A percentile compares a stretch with the other conserved stretches of the same genome.
Evolutionary conservation across 2,797 vertebrate species (phyloP).

Genomic region (Ciconia nigra): DNA sequence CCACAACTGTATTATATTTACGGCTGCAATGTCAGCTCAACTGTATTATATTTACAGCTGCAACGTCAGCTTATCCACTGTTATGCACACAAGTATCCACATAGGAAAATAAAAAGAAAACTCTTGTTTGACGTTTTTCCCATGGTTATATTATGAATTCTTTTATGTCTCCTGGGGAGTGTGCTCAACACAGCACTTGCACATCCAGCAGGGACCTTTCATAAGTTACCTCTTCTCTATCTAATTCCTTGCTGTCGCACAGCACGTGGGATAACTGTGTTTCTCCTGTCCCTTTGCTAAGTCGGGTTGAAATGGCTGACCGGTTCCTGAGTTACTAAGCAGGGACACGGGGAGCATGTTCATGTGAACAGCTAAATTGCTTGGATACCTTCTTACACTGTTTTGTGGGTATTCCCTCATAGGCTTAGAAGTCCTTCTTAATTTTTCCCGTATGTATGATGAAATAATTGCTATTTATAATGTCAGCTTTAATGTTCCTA

Average conservation of each 20-base stretch:
- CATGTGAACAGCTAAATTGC: not conserved
- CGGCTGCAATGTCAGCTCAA: not conserved
- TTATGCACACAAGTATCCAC: not conserved
- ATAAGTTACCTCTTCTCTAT: not conserved
- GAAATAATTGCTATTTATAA: not conserved
- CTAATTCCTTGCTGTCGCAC: not conserved
- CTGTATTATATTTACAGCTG: not conserved
- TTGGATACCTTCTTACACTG: not conserved
- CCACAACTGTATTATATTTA: not conserved
- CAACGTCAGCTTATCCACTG: not conserved
- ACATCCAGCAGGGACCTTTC: not conserved
- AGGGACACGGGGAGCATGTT: not conserved
- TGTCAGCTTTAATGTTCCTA: not conserved
- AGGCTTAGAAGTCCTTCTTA: not conserved
- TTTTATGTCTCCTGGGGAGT: not conserved
- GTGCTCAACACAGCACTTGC: not conserved
- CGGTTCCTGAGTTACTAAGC: not conserved
- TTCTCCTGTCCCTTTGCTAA: not conserved
- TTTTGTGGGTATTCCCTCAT: not conserved
- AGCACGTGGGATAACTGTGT: accelerated
- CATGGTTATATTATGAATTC: not conserved
- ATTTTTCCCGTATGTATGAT: not conserved
- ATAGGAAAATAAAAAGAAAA: not conserved
- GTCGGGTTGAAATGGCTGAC: not conserved
- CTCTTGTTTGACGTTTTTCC: not conserved